phyloP scores from a whole-genome alignment of 2,113 vertebrate genomes.

The Genyomyrus donnyi region DNA sequence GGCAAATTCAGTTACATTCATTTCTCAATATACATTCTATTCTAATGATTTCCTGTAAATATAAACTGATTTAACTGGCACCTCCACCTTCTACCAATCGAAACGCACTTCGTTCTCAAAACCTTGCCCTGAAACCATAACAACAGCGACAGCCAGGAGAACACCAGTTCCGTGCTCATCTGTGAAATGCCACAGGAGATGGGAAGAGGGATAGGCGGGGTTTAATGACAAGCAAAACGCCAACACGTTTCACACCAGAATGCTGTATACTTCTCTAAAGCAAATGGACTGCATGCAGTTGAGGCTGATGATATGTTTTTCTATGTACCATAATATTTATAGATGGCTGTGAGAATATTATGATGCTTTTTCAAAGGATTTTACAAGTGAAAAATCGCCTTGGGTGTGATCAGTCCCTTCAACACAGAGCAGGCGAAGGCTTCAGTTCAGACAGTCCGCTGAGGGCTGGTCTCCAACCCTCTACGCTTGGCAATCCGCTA shows the following conservation, averaged over 20 bases:
- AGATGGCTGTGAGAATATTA: background rate
- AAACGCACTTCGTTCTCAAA: background rate
- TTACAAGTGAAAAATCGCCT: background rate
- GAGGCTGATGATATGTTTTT: background rate
- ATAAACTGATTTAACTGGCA: background rate
- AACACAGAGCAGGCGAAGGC: background rate
- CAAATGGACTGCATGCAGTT: background rate
- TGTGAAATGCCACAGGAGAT: background rate
- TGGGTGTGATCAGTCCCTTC: background rate
- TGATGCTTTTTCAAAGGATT: background rate
- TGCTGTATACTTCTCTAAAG: background rate
- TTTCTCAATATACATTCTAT: slow-evolving; percentile 13
- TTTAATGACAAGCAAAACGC: background rate
- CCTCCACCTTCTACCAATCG: background rate
- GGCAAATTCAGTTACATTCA: slow-evolving; percentile 26
- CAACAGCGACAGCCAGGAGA: background rate
- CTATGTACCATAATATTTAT: background rate
- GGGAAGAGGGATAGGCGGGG: background rate
- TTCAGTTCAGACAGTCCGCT: background rate
- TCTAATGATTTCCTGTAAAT: background rate
- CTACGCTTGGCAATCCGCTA: background rate
- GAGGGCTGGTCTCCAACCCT: background rate
- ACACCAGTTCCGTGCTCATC: background rate
- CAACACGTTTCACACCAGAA: no score
- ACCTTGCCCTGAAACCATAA: background rate